Evolutionary conservation across 2,888 invertebrate species (phyloP).

Genomic region (Leptothorax acervorum): DNA sequence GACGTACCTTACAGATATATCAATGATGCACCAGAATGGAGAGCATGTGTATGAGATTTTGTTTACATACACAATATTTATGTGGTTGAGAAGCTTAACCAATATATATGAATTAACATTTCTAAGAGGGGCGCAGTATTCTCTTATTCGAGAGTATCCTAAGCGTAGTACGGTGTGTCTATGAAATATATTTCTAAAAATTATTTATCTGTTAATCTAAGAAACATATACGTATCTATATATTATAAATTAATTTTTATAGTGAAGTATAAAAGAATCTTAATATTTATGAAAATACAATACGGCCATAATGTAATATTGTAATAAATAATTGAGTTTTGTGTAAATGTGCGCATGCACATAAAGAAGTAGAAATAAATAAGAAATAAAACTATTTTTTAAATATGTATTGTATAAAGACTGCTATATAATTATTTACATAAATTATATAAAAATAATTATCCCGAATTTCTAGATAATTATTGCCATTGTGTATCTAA

Average conservation of each 20-base stretch:
- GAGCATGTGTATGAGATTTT: background rate
- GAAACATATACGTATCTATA: background rate
- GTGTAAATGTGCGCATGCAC: background rate
- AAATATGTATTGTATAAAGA: background rate
- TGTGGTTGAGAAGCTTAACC: background rate
- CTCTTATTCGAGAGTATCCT: background rate
- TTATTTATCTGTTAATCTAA: slow-evolving; percentile 10
- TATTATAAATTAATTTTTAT: background rate
- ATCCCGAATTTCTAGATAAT: background rate
- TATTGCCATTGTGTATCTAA: background rate
- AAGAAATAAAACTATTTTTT: background rate
- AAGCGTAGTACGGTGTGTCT: background rate
- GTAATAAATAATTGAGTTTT: background rate
- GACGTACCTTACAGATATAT: background rate
- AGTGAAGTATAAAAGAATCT: background rate
- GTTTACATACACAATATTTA: slow-evolving; percentile 21
- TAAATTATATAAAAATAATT: slow-evolving; percentile 7
- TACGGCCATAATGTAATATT: background rate
- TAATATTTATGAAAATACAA: background rate
- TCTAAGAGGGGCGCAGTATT: background rate
- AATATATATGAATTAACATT: slow-evolving; percentile 9
- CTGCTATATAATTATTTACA: background rate
- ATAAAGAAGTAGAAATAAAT: background rate
- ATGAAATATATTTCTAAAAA: background rate
- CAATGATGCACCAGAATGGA: background rate